Evolutionary conservation across 1,140 invertebrate species (phyloP), one percentile per base, ranked within the genome.

Genomic region (Drosophila cardini): DNA sequence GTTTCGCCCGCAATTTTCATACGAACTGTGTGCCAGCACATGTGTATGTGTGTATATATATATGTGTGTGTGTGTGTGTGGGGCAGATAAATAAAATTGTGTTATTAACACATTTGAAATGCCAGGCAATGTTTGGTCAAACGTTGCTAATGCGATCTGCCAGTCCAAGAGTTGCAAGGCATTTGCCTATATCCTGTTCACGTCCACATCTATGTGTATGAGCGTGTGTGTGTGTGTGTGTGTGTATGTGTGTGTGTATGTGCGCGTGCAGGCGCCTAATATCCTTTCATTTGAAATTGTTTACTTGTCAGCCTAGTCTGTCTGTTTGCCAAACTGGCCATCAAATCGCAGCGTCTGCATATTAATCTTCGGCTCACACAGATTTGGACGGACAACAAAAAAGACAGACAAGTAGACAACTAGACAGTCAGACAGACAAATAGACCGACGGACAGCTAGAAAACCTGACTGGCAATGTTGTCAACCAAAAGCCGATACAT

Each of bases 91-190:
- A 79, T 80, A 71, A 79, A 87, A 87, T 89, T 87, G 79, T 87
- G 89, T 89, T 87, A 87, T 87, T 87, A 87, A 89, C 84, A 86
- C 83, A 80, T 87, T 87, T 61, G 62, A 68, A 81, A 69, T 72
- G 76, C 61, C 72, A 77, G 78, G 76, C 75, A 87, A 87, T 79
- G 79, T 48, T 79, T 87, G 79, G 79, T 79, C 83, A 86, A 86
- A 79, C 76, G 83, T 83, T 70, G 69, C 83, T 80, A 89, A 87
- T 83, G 76, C 52, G 34, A 45, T n/a, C 32, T 58, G 42, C 50
- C 46, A n/a, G 21, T 10, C 42, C 42, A 34, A 7, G 4, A 64
- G 48, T 10, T 70, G 57, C 57, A 70, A 30, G 43, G 43, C 61
- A 50, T 56, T 56, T 56, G 43, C 43, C 52, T 38, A 57, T 57